Base-by-base conservation (phyloP, 2,888 invertebrate species). In the Chrysolina oricalcia region DNA sequence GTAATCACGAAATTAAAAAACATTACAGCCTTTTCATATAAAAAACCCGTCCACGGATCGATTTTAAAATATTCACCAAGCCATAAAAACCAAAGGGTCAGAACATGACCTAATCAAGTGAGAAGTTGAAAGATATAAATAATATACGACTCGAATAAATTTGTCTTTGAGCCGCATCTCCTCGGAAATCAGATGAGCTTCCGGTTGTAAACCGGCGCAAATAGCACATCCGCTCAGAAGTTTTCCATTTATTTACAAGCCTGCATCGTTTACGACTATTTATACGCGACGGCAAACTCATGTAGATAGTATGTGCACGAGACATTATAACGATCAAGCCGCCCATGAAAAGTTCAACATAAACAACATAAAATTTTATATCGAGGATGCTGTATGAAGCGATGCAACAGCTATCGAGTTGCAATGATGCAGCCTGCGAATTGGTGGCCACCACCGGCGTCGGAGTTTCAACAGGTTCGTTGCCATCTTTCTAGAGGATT, bases 201-300 rank as follows among this genome's bases (percentile, higher is more conserved):
- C 66, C 66, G 66, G 66, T 66, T 46, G 66, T 66, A 66, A 66
- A 46, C 48, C 21, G 46, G n/a, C 50, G 35, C 50, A 67, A 67
- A 67, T 67, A 67, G 48, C n/a, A 67, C 67, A 43, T 50, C 67
- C 43, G 41, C 23, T 46, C n/a, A 66, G 23, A 27, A 35, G 27
- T 50, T 67, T 48, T 67, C 35, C 50, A 50, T 67, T 67, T 67
- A 67, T 67, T 67, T 67, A 67, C 35, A 67, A 50, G 48, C 67
- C 19, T 17, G 50, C 50, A 35, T 53, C 67, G 23, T 67, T 67
- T 67, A 67, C 67, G 67, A 67, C 67, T 67, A 40, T 67, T 67
- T 67, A 67, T 43, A 50, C 17, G 67, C 50, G 59, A 59, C 59
- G 59, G 59, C 59, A 35, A 59, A 59, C 59, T 59, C 59, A 59